These are phyloP conservation scores for Anguilla japonica DNA, from an alignment of 2,113 vertebrate genomes.

Conservation along the genomic window DNA sequence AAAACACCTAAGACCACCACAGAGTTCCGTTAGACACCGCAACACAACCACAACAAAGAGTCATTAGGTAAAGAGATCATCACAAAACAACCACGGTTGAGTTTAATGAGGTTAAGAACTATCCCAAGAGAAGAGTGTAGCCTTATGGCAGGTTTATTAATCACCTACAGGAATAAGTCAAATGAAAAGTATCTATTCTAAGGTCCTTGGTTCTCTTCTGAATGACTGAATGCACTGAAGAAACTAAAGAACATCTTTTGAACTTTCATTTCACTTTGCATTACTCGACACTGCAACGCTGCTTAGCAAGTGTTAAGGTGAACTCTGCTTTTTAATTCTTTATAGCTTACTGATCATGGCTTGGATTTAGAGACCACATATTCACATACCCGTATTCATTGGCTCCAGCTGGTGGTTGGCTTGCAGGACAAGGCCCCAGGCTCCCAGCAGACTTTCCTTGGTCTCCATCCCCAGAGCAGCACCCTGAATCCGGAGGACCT, in stretches of 20 bases:
- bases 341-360: not conserved
- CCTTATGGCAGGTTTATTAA: not conserved
- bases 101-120: not conserved
- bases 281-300: too few relatives aligned
- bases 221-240: not conserved
- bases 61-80: not conserved
- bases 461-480: slow-evolving; percentile 70
- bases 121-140: not conserved
- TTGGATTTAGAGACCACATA: not conserved
- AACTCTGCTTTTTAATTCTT: too few relatives aligned
- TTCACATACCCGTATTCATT: slow-evolving; percentile 71
- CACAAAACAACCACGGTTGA: not conserved
- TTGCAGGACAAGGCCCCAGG: slow-evolving; percentile 78
- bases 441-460: slow-evolving; percentile 80
- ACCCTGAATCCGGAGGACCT: slow-evolving; percentile 74
- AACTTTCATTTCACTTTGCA: not conserved
- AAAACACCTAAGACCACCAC: slow-evolving; percentile 54
- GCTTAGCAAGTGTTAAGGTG: too few relatives aligned
- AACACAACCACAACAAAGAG: not conserved
- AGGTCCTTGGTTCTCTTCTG: not conserved
- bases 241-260: not conserved
- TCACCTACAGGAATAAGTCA: not conserved
- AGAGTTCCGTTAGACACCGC: not conserved
- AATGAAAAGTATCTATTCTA: too few relatives aligned
- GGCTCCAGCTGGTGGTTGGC: slow-evolving; percentile 82